Percentiles rank a stretch among this genome's conserved stretches.
phyloP scores from a whole-genome alignment of 2,113 vertebrate species.

The Seriola quinqueradiata region DNA sequence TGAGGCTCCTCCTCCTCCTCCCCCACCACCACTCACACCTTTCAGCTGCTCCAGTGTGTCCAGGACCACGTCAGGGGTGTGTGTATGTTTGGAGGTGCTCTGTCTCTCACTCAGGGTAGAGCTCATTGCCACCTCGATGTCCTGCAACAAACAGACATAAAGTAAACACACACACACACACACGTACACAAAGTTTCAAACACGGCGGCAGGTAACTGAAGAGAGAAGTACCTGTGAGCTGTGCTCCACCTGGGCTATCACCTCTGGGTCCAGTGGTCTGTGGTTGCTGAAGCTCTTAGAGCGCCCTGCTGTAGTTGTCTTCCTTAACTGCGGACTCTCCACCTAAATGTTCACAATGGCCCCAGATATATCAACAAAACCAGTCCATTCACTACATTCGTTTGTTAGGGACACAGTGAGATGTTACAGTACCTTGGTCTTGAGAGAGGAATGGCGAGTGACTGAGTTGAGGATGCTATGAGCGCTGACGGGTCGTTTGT shows the following conservation, averaged over 20 bases:
- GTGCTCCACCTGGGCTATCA: constrained; percentile 91
- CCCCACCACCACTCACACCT: constrained; percentile 78
- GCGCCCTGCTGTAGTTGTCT: constrained; percentile 90
- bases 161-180: neutral
- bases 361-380: neutral
- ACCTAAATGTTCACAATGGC: constrained; percentile 70
- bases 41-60: constrained; percentile 98
- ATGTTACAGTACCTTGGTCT: constrained; percentile 84
- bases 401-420: neutral
- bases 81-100: constrained; percentile 92
- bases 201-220: neutral
- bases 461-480: constrained; percentile 96
- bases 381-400: rapidly evolving
- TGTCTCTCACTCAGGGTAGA: constrained; percentile 94
- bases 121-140: constrained; percentile 93
- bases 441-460: constrained; percentile 96
- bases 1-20: constrained; percentile 82
- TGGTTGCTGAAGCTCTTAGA: constrained; percentile 99
- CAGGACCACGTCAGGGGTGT: constrained; percentile 95
- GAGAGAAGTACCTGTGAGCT: constrained; percentile 79
- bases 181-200: neutral
- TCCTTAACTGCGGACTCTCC: constrained; percentile 95
- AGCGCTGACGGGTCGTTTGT: constrained; percentile 93
- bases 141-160: constrained; percentile 82
- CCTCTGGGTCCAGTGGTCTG: constrained; percentile 94